Percentiles rank a stretch among this genome's conserved stretches.
These are phyloP conservation scores for Phanerotoma sp. DNA, from an alignment of 2,888 invertebrate genomes.

Conservation along the genomic window DNA sequence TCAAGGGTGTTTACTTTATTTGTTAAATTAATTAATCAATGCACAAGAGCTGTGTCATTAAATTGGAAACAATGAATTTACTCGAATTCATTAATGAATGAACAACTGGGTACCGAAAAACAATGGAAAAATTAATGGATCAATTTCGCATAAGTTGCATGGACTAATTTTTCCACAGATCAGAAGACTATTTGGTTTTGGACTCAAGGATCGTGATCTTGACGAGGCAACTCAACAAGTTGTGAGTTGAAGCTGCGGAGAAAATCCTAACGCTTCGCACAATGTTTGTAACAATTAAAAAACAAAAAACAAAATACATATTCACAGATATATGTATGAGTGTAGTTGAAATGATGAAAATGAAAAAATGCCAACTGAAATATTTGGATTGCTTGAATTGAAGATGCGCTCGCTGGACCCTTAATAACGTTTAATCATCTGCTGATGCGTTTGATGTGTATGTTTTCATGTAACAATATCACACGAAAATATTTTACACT, in stretches of 20 bases:
- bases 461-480: constrained; percentile 15
- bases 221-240: constrained; percentile 68
- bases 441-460: constrained; percentile 17
- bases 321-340: background rate
- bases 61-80: too few species aligned
- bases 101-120: too few species aligned
- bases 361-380: too few species aligned
- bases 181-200: constrained; percentile 73
- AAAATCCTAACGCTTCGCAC: constrained; percentile 1
- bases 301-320: constrained; percentile 15
- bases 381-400: constrained; percentile 1
- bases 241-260: constrained; percentile 62
- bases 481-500: background rate
- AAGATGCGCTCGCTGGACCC: constrained; percentile 1
- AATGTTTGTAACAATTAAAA: background rate
- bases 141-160: constrained; percentile 24
- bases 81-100: too few species aligned
- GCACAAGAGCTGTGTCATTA: too few species aligned
- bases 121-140: too few species aligned
- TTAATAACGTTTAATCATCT: constrained; percentile 12
- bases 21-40: too few species aligned
- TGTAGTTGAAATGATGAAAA: background rate
- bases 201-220: constrained; percentile 66
- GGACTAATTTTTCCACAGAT: constrained; percentile 61
- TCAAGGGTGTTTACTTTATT: too few species aligned